Base-by-base conservation (phyloP, 2,113 vertebrate species). In the Hydrochoerus hydrochaeris region DNA sequence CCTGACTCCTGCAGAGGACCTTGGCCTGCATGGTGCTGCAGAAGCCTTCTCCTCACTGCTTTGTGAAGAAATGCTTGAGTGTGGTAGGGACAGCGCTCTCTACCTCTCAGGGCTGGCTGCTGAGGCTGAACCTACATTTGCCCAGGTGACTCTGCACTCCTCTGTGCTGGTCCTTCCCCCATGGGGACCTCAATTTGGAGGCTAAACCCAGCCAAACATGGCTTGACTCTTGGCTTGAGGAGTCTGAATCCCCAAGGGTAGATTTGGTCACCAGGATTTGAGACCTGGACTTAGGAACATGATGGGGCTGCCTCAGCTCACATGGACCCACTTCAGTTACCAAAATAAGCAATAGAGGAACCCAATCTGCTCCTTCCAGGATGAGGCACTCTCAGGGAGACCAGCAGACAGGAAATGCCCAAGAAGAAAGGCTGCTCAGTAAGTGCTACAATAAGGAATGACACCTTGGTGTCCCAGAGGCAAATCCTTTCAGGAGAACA, bases 371-470 rank as follows among this genome's bases (percentile, higher is more conserved):
- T 73, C 4, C 10, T 85, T 11, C 30, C 32, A 58, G 32, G 22
- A 38, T 24, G 71, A 57, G 28, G 8, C n/a, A 30, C 54, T 3
- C 2, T 24, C 49, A 44, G 28, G 46, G 30, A 7, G 30, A 10
- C 41, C 7, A 28, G 38, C 4, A 2, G 54, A 26, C 19, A 9
- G 73, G 57, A 28, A 17, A 67, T 0, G 3, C 10, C 20, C 1
- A 1, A 1, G 28, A 32, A 62, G 26, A 32, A 49, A 38, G 44
- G 85, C 22, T n/a, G 9, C 46, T 69, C 1, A 0, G 16, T 30
- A 1, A 26, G 26, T 1, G 13, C 81, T 38, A 17, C 63, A 28
- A 75, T 54, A 86, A 93, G 49, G 49, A 86, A 24, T 14, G 26
- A 63, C 17, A 8, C 26, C 58, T 41, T 78, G 28, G 46, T 1